Percentiles rank a stretch among this genome's conserved stretches.
These are phyloP conservation scores for Hirudo medicinalis DNA, from an alignment of 1,140 invertebrate genomes.

Conservation along the genomic window DNA sequence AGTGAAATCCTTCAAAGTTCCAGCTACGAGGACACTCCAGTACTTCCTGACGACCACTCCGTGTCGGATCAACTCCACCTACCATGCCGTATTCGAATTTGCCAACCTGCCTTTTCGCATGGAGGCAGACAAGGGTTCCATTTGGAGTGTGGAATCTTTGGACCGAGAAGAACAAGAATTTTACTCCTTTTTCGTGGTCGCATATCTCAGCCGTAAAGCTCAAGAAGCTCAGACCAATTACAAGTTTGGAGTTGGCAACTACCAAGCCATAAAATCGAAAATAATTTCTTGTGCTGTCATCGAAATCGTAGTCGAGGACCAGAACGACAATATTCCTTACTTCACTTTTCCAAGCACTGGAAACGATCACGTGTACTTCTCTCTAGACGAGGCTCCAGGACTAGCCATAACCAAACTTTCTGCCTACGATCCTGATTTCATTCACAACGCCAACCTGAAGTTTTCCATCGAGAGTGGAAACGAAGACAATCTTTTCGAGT, in stretches of 20 bases:
- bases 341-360: slow-evolving; percentile 30
- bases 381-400: slow-evolving; percentile 14
- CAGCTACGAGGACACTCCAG: background rate
- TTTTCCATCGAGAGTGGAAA: slow-evolving; percentile 49
- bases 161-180: slow-evolving; percentile 19
- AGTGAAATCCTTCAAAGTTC: slow-evolving; percentile 3
- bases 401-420: slow-evolving; percentile 52
- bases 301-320: slow-evolving; percentile 30
- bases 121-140: background rate
- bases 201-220: slow-evolving; percentile 1
- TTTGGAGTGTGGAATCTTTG: slow-evolving; percentile 3
- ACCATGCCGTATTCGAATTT: background rate
- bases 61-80: background rate
- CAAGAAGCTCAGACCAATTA: background rate
- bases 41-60: background rate
- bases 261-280: slow-evolving; percentile 50
- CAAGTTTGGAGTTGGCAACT: slow-evolving; percentile 52
- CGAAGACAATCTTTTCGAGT: slow-evolving; percentile 65
- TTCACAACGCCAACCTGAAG: slow-evolving; percentile 38
- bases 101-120: background rate
- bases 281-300: slow-evolving; percentile 22
- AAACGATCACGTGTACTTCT: slow-evolving; percentile 27
- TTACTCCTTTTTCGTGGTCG: slow-evolving; percentile 18
- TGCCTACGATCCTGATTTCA: slow-evolving; percentile 38
- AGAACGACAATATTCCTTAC: slow-evolving; percentile 35